Evolutionary conservation across 2,888 invertebrate species (phyloP).

Genomic region (Eledone cirrhosa): DNA sequence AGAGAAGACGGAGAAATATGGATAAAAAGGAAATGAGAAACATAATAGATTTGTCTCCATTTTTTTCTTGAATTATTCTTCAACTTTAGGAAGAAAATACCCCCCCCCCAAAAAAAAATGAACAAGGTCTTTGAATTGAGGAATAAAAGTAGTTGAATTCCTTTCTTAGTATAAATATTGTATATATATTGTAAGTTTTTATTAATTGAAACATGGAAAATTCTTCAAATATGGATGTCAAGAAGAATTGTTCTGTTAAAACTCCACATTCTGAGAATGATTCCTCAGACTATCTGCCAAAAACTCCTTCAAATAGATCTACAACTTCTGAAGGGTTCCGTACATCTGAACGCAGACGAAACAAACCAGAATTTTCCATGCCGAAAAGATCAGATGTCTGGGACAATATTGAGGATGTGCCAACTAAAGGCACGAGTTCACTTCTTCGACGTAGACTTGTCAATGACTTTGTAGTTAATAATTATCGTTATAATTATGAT

Average conservation of each 20-base stretch:
- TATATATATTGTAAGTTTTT: too few species aligned
- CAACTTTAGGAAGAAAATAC: too few species aligned
- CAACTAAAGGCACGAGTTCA: not conserved
- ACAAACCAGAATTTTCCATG: conserved; percentile 4
- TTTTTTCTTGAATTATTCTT: too few species aligned
- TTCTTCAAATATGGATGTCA: not conserved
- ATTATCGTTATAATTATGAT: conserved; percentile 15
- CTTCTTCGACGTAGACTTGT: not conserved
- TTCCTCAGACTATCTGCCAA: not conserved
- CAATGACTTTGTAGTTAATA: conserved; percentile 9
- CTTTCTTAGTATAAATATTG: too few species aligned
- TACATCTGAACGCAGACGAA: conserved; percentile 8
- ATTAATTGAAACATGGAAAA: not conserved
- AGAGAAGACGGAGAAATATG: too few species aligned
- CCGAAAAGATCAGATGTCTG: conserved; percentile 2
- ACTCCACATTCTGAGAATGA: not conserved
- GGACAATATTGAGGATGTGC: conserved; percentile 14
- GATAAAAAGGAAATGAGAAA: too few species aligned
- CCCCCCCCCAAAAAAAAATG: too few species aligned
- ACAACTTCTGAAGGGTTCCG: not conserved
- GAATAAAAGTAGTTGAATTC: too few species aligned
- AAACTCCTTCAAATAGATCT: too few species aligned
- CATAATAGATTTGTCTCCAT: too few species aligned
- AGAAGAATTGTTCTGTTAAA: not conserved
- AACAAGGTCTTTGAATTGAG: too few species aligned